Conservation (phyloP, 2,888 invertebrate species). For the Timema cristinae region DNA sequence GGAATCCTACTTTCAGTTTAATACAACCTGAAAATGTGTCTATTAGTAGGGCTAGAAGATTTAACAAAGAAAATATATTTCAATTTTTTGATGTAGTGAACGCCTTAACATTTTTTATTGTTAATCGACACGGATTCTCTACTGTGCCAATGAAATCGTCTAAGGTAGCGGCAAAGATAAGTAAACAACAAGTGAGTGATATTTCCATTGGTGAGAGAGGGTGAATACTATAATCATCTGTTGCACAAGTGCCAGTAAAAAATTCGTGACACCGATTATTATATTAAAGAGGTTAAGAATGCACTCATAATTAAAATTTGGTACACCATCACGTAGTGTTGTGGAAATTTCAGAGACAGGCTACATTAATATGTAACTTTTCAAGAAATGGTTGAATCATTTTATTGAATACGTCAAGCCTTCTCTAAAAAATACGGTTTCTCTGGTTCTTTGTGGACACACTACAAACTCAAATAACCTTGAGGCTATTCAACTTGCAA, state of each 20-base stretch:
- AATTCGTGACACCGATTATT: slow-evolving; percentile 34
- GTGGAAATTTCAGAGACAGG: slow-evolving; percentile 31
- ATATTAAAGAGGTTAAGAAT: slow-evolving; percentile 33
- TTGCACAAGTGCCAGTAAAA: slow-evolving; percentile 32
- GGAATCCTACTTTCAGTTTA: no score
- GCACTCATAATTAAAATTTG: slow-evolving; percentile 28
- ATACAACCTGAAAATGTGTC: no score
- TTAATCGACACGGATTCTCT: slow-evolving; percentile 34
- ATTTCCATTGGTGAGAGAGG: slow-evolving; percentile 34
- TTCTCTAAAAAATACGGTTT: slow-evolving; percentile 31
- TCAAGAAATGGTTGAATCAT: slow-evolving; percentile 43
- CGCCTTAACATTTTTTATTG: slow-evolving; percentile 30
- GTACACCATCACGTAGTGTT: slow-evolving; percentile 28
- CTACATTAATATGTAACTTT: slow-evolving; percentile 38
- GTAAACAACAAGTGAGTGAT: slow-evolving; percentile 31
- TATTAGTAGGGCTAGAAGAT: no score
- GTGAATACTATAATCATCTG: slow-evolving; percentile 34
- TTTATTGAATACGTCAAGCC: slow-evolving; percentile 33
- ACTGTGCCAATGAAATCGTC: slow-evolving; percentile 31
- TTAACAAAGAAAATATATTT: no score
- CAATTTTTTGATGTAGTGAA: background rate
- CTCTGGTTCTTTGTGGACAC: slow-evolving; percentile 37
- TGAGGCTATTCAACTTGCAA: slow-evolving; percentile 32
- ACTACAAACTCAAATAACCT: slow-evolving; percentile 36
- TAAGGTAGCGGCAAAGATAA: slow-evolving; percentile 32